Evolutionary conservation across 2,113 vertebrate genomes (phyloP).

Genomic region (Epinephelus fuscoguttatus): DNA sequence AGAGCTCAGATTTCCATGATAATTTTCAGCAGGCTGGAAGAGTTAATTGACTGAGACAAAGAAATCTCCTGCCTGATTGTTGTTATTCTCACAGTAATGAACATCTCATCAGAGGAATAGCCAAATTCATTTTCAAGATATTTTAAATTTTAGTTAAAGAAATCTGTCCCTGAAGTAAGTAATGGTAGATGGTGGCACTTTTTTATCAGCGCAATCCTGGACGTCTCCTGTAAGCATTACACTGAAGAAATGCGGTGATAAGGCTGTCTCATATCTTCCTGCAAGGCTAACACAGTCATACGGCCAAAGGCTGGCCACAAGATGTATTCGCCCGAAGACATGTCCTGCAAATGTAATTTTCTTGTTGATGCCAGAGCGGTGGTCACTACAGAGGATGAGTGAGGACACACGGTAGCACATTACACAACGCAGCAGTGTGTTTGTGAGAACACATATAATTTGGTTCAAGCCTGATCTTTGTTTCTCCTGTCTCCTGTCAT

Average conservation of each 20-base stretch:
- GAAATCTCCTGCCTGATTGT: background rate
- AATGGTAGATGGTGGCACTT: background rate
- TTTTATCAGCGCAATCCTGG: slow-evolving; percentile 35
- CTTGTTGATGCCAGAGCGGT: slow-evolving; percentile 19
- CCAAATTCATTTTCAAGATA: slow-evolving; percentile 2
- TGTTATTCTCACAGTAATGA: slow-evolving; percentile 26
- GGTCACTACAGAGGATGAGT: slow-evolving; percentile 12
- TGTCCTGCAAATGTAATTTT: slow-evolving; percentile 45
- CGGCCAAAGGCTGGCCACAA: slow-evolving; percentile 20
- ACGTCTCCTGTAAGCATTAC: slow-evolving; percentile 24
- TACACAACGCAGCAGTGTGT: background rate
- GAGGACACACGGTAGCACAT: background rate
- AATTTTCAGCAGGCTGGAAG: slow-evolving; percentile 6
- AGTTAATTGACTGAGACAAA: slow-evolving; percentile 26
- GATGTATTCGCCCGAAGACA: slow-evolving; percentile 16
- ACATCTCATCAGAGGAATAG: slow-evolving; percentile 26
- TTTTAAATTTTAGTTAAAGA: slow-evolving; percentile 24
- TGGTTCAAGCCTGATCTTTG: background rate
- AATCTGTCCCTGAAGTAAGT: slow-evolving; percentile 10
- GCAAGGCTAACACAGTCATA: slow-evolving; percentile 21
- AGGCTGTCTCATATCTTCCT: slow-evolving; percentile 31
- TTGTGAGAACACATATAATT: background rate
- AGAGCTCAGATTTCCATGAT: slow-evolving; percentile 14
- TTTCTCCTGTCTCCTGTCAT: background rate
- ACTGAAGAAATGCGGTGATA: slow-evolving; percentile 33